phyloP scores from a whole-genome alignment of 2,113 vertebrate genomes.

The Chaetops frenatus region DNA sequence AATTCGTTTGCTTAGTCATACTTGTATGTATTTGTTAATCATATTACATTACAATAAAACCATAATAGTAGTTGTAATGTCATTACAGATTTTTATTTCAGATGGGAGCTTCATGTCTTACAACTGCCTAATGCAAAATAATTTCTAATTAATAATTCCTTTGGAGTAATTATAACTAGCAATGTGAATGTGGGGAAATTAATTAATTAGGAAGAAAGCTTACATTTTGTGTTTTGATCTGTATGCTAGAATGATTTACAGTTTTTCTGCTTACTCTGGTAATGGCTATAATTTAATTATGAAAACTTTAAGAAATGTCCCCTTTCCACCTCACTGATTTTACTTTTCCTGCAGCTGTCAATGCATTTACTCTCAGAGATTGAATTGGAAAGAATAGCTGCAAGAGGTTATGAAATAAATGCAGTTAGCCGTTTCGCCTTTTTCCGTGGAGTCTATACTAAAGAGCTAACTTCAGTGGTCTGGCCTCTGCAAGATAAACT shows the following conservation, averaged over 20 bases:
- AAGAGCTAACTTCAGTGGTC: not conserved
- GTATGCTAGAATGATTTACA: not conserved
- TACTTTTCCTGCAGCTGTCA: slow-evolving; percentile 1
- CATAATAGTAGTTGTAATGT: not conserved
- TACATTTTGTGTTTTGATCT: not conserved
- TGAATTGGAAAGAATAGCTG: not conserved
- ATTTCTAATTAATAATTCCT: slow-evolving; percentile 53
- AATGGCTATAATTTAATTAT: slow-evolving; percentile 42
- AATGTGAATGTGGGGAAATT: not conserved
- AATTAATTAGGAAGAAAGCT: not conserved
- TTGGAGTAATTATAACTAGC: slow-evolving; percentile 24
- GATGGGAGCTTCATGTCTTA: slow-evolving; percentile 14
- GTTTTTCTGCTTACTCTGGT: not conserved
- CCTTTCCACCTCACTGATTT: not conserved
- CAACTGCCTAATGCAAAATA: slow-evolving; percentile 10
- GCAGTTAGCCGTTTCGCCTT: not conserved
- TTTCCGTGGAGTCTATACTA: not conserved
- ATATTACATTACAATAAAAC: not conserved
- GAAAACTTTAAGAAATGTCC: not conserved
- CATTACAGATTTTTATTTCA: slow-evolving; percentile 35
- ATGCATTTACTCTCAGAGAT: not conserved
- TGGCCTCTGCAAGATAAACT: not conserved
- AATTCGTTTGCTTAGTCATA: slow-evolving; percentile 41
- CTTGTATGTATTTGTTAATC: slow-evolving; percentile 12
- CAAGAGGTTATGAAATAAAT: not conserved